Conservation (phyloP, 2,797 vertebrate genomes). For the Anguilla megastoma region DNA sequence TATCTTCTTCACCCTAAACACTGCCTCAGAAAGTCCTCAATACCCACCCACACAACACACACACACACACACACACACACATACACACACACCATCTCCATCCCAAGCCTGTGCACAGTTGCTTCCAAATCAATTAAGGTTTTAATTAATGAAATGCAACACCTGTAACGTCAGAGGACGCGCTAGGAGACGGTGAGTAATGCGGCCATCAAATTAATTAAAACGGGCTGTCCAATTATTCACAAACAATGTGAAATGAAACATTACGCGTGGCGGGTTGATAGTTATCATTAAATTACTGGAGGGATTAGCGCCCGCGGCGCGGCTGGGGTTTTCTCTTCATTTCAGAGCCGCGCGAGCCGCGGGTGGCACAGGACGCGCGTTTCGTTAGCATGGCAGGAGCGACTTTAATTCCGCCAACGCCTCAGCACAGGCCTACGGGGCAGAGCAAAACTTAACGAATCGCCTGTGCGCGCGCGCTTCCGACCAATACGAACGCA, state of each 20-base stretch:
- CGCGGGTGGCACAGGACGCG: conserved; percentile 21
- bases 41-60: not conserved
- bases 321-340: conserved; percentile 47
- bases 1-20: not conserved
- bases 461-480: not conserved
- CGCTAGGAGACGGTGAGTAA: conserved; percentile 69
- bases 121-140: conserved; percentile 74
- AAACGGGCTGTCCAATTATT: conserved; percentile 69
- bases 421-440: not conserved
- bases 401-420: not conserved
- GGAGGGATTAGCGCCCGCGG: conserved; percentile 44
- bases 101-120: conserved; percentile 58
- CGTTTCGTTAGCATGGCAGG: conserved; percentile 38
- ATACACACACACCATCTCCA: conserved; percentile 29
- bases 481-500: not conserved
- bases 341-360: conserved; percentile 51
- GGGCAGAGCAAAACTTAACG: not conserved
- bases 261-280: conserved; percentile 53
- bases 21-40: not conserved
- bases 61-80: conserved; percentile 27
- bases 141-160: conserved; percentile 70
- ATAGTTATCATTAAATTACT: conserved; percentile 69
- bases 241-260: conserved; percentile 56
- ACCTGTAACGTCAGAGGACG: conserved; percentile 63
- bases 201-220: conserved; percentile 72